These are phyloP conservation scores for Agonum fuliginosum DNA, from an alignment of 2,888 invertebrate genomes.

Conservation along the genomic window DNA sequence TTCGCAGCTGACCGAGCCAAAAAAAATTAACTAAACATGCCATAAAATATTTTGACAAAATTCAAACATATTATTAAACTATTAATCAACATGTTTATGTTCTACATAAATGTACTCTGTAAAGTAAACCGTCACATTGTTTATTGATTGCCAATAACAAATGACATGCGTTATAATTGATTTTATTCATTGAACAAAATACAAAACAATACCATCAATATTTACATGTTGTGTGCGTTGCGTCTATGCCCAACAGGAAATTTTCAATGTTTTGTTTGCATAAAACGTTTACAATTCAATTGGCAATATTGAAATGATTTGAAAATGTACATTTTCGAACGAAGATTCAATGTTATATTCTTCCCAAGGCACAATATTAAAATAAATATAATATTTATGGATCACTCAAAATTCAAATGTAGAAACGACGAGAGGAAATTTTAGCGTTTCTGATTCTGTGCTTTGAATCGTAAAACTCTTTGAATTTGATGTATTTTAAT, in stretches of 20 bases:
- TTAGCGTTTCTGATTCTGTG: background rate
- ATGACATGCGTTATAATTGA: background rate
- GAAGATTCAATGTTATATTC: background rate
- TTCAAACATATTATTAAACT: no score
- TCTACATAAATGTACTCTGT: background rate
- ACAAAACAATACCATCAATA: background rate
- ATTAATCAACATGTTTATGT: background rate
- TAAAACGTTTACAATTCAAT: constrained; percentile 1
- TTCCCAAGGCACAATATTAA: constrained; percentile 9
- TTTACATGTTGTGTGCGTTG: no score
- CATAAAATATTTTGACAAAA: no score
- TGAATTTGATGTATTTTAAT: constrained; percentile 6
- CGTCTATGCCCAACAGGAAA: no score
- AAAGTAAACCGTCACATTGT: background rate
- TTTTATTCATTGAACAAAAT: constrained; percentile 32
- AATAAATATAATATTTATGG: constrained; percentile 4
- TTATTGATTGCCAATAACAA: constrained; percentile 6
- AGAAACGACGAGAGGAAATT: background rate
- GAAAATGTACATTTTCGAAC: background rate
- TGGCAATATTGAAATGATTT: constrained; percentile 5
- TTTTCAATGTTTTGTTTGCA: background rate
- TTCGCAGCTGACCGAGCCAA: no score
- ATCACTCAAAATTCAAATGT: constrained; percentile 10
- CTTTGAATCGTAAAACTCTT: background rate
- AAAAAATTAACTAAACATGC: no score